Base-by-base conservation (phyloP, 2,888 invertebrate species). In the Lochmaea crataegi region DNA sequence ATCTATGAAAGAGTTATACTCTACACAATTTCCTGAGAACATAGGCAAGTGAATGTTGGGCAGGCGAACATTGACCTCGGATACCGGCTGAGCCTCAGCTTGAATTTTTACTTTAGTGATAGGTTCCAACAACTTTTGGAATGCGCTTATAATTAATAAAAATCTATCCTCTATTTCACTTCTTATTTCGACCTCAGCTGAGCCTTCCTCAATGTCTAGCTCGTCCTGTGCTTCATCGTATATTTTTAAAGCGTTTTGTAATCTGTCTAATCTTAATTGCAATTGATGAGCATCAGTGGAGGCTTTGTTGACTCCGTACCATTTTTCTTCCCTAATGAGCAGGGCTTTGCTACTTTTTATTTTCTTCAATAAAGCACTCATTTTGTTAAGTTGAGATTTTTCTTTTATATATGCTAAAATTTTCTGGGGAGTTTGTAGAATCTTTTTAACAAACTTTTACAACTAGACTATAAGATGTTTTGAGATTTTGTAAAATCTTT, bases 111-210 rank as follows among this genome's bases (percentile, higher is more conserved):
- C n/a, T 2, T 3, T 16, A 51, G 2, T 51, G 4, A 7, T 4
- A 51, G 14, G 51, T 51, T 51, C 16, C 16, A 51, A 51, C n/a
- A 51, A 51, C 51, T 14, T 51, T 51, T 51, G 51, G 51, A 51
- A 51, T 51, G 51, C 2, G 16, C 51, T 51, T 14, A 51, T 45
- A 45, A 45, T 45, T 45, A 45, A 45, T 45, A 45, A 45, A 45
- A 45, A 45, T 45, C 45, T 45, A 45, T 45, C 45, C 45, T 45
- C 45, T 45, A 45, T 45, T 45, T 45, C 45, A 45, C 45, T 45
- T 12, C 45, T 45, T 45, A 45, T 45, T 45, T 45, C 45, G 45
- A 45, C 45, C 12, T 45, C 14, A 45, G 45, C 45, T 45, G 45
- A 45, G 45, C 45, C 45, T 45, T 45, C 45, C 45, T 45, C 12